These are phyloP conservation scores for Notechis scutatus DNA, from an alignment of 2,113 vertebrate genomes.

Conservation along the genomic window DNA sequence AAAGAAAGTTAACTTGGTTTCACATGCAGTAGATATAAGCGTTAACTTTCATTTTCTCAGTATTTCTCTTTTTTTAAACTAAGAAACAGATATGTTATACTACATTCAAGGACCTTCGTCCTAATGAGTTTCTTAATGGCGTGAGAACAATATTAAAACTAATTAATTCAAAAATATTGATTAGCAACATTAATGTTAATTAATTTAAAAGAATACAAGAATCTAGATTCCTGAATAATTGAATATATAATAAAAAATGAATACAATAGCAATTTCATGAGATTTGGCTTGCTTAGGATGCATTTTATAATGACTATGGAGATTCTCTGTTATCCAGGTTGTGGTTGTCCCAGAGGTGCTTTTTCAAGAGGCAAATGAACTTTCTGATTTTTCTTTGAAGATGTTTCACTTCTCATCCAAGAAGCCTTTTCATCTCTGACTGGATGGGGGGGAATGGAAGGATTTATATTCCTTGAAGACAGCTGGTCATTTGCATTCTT, in stretches of 20 bases:
- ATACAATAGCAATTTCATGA: conserved; percentile 14
- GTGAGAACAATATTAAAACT: conserved; percentile 40
- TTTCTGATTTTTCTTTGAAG: too few species aligned
- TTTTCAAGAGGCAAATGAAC: too few species aligned
- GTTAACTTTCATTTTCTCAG: conserved; percentile 17
- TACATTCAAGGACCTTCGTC: conserved; percentile 41
- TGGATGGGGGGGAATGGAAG: too few species aligned
- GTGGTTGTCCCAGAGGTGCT: too few species aligned
- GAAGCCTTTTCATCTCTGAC: too few species aligned
- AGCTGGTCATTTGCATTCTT: too few species aligned
- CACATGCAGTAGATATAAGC: conserved; percentile 41
- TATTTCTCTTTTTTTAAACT: background rate
- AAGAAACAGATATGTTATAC: conserved; percentile 31
- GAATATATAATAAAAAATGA: conserved; percentile 20
- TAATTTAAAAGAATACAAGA: conserved; percentile 8
- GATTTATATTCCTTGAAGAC: too few species aligned
- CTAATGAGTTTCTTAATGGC: conserved; percentile 47
- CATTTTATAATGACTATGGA: too few species aligned
- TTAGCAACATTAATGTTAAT: conserved; percentile 37
- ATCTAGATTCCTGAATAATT: conserved; percentile 30
- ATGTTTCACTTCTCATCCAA: too few species aligned
- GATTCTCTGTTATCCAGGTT: too few species aligned
- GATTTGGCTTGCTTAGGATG: background rate
- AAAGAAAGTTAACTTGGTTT: conserved; percentile 50
- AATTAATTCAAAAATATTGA: conserved; percentile 39